phyloP scores from a whole-genome alignment of 2,888 invertebrate genomes.

The Bursaphelenchus okinawaensis region DNA sequence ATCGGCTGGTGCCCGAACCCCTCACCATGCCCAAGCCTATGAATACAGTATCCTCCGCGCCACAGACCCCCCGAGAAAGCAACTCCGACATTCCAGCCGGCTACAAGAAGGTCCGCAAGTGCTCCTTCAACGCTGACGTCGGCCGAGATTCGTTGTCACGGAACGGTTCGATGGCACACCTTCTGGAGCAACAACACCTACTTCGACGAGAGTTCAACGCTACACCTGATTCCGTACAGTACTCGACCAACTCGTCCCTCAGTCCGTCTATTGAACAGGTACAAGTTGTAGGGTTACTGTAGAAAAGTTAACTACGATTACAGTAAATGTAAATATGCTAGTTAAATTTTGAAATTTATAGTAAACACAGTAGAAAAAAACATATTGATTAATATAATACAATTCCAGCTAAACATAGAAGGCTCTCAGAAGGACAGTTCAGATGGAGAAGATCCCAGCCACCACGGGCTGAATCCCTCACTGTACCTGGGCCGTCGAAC shows the following conservation, averaged over 20 bases:
- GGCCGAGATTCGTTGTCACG: constrained; percentile 16
- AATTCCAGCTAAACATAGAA: constrained; percentile 35
- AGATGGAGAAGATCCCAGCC: constrained; percentile 34
- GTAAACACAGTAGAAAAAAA: too few relatives aligned
- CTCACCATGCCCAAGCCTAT: neutral
- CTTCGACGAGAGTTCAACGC: constrained; percentile 32
- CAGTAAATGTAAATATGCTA: too few relatives aligned
- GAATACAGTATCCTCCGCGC: constrained; percentile 18
- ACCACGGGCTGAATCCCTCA: constrained; percentile 49
- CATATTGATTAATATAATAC: too few relatives aligned
- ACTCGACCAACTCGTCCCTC: constrained; percentile 41
- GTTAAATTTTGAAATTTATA: too few relatives aligned
- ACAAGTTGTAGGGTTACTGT: too few relatives aligned
- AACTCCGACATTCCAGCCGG: constrained; percentile 9
- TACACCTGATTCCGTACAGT: constrained; percentile 24
- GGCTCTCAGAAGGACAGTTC: constrained; percentile 19
- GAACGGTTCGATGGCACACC: constrained; percentile 31
- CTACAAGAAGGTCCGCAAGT: constrained; percentile 9
- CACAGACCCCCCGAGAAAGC: constrained; percentile 12
- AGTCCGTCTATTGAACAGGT: constrained; percentile 50
- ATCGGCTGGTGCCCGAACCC: constrained; percentile 4
- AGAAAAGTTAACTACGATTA: too few relatives aligned
- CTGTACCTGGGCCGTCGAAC: constrained; percentile 30
- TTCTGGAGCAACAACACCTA: constrained; percentile 33
- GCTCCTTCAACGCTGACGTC: constrained; percentile 10